Base-by-base conservation (phyloP, 2,888 invertebrate genomes). In the Cremastinae sp. region DNA sequence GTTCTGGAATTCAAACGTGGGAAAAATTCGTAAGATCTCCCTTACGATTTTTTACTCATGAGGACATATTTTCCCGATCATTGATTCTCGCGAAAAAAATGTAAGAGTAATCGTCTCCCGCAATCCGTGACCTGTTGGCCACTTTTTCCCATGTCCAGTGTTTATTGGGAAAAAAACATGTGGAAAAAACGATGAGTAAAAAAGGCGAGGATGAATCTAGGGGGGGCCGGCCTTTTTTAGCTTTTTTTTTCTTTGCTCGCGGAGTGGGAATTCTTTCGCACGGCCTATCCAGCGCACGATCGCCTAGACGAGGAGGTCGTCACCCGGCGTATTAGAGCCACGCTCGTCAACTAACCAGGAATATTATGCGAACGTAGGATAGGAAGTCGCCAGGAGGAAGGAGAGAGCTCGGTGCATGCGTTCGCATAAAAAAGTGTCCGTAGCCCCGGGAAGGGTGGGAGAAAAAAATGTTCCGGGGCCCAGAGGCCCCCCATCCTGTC, bases 131-230 rank as follows among this genome's bases (percentile, higher is more conserved):
- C 79, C 80, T 74, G 71, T 70, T 75, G 62, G 79, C n/a, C 78
- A 79, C 84, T 85, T 86, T 88, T 89, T 88, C 89, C 89, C 89
- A 88, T 88, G 89, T 89, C 88, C 89, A 87, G 85, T 87, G 47
- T 54, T 65, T 85, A 85, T 87, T 64, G 68, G 59, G 66, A 87
- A 88, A 87, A 87, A 87, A 88, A 84, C n/a, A n/a, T n/a, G n/a
- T n/a, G n/a, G 58, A 75, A 58, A 38, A 64, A 28, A 36, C 9
- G 22, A 2, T n/a, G 3, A 38, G 14, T 54, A 72, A 68, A 74
- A 74, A 74, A 73, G 22, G 20, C 51, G 38, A 70, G 43, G 54
- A 73, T 59, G 45, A 64, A 64, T 16, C 45, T n/a, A n/a, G n/a
- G 43, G 36, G 59, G 76, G 69, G 64, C 38, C 12, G 22, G 62